phyloP scores from a whole-genome alignment of 2,888 invertebrate species.

The Cosmopolites sordidus region DNA sequence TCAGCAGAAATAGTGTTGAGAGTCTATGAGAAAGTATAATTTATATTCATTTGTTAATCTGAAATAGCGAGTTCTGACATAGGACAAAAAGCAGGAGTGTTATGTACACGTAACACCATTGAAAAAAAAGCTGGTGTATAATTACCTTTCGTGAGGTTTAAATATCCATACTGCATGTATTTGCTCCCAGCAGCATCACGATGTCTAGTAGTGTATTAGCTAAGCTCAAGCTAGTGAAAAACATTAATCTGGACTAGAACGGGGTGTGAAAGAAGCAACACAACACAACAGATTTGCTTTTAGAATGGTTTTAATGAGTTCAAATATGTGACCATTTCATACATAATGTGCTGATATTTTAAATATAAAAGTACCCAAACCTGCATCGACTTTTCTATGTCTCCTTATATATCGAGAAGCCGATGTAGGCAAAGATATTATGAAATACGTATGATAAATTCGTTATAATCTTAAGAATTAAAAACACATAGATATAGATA shows the following conservation, averaged over 20 bases:
- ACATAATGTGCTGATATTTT: slow-evolving; percentile 18
- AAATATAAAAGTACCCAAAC: slow-evolving; percentile 15
- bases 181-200: too few relatives aligned
- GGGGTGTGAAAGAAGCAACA: not conserved
- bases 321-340: slow-evolving; percentile 17
- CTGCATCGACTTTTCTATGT: slow-evolving; percentile 2
- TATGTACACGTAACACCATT: too few relatives aligned
- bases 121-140: too few relatives aligned
- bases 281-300: slow-evolving; percentile 9
- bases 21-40: slow-evolving; percentile 59
- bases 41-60: too few relatives aligned
- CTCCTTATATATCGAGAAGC: not conserved
- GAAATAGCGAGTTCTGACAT: too few relatives aligned
- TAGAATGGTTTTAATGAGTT: slow-evolving; percentile 20
- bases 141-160: too few relatives aligned
- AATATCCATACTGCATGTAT: too few relatives aligned
- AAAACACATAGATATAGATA: not conserved
- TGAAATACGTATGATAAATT: slow-evolving; percentile 18
- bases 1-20: slow-evolving; percentile 94
- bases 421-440: not conserved
- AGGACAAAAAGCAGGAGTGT: too few relatives aligned
- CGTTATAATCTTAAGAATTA: slow-evolving; percentile 13
- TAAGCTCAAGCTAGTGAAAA: too few relatives aligned
- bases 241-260: not conserved
- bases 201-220: too few relatives aligned